phyloP scores from a whole-genome alignment of 2,888 invertebrate species.

The Drosophila barbarae region DNA sequence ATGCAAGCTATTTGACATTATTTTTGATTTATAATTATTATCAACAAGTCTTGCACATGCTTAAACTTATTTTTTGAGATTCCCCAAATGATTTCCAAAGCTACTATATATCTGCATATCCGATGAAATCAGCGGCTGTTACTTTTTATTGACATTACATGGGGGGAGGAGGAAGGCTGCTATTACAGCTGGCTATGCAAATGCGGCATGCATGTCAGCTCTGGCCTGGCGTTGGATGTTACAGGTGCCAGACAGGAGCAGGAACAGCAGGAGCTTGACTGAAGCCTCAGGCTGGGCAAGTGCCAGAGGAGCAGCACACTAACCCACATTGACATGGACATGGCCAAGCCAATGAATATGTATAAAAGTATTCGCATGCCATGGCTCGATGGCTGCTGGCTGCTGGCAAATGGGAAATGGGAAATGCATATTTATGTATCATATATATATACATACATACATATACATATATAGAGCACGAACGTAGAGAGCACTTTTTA shows the following conservation, averaged over 20 bases:
- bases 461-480: neutral
- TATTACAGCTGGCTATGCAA: conserved; percentile 20
- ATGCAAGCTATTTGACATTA: neutral
- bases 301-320: conserved; percentile 35
- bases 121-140: conserved; percentile 18
- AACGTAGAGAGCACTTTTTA: conserved; percentile 30
- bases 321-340: conserved; percentile 52
- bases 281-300: neutral
- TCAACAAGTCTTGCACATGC: too few species aligned
- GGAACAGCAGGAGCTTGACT: too few species aligned
- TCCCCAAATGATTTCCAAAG: neutral
- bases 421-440: conserved; percentile 64
- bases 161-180: neutral
- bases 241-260: conserved; percentile 26
- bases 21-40: neutral
- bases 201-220: conserved; percentile 27
- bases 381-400: conserved; percentile 28
- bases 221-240: conserved; percentile 24
- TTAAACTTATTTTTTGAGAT: neutral
- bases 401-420: conserved; percentile 41
- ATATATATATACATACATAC: conserved; percentile 1
- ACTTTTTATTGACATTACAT: conserved; percentile 44
- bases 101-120: conserved; percentile 5
- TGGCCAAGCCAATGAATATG: conserved; percentile 50
- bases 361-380: conserved; percentile 53